phyloP scores from a whole-genome alignment of 2,888 invertebrate species.

The Tetramorium bicarinatum region DNA sequence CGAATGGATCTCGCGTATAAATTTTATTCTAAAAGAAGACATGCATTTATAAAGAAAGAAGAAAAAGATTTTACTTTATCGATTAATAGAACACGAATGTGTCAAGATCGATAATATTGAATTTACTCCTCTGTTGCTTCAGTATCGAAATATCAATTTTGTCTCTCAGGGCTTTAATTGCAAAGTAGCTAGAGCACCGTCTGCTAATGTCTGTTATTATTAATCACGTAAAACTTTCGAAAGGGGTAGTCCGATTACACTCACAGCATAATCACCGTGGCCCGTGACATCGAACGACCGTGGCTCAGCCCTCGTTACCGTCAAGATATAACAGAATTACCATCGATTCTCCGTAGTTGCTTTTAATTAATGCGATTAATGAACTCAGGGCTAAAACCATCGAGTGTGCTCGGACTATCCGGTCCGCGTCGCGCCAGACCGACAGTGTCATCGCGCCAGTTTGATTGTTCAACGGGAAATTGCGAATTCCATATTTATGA shows the following conservation, averaged over 20 bases:
- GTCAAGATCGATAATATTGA: neutral
- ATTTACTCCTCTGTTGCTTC: neutral
- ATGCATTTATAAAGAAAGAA: neutral
- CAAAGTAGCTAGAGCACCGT: conserved; percentile 1
- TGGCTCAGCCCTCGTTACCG: conserved; percentile 59
- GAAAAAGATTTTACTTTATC: neutral
- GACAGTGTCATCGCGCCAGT: conserved; percentile 32
- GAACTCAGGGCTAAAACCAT: conserved; percentile 71
- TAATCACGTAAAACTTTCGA: conserved; percentile 39
- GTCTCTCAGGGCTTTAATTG: neutral
- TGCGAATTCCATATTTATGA: conserved; percentile 66
- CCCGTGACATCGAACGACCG: conserved; percentile 41
- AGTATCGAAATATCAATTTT: neutral
- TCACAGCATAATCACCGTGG: conserved; percentile 37
- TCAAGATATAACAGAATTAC: conserved; percentile 74
- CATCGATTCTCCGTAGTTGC: conserved; percentile 72
- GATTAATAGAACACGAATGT: neutral
- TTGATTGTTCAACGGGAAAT: conserved; percentile 66
- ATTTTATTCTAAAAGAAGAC: neutral
- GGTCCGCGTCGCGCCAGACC: neutral
- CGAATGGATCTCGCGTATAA: neutral
- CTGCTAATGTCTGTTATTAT: conserved; percentile 27
- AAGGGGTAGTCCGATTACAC: conserved; percentile 31
- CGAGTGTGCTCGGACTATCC: conserved; percentile 72
- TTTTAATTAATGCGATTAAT: conserved; percentile 79